Percentiles rank a stretch among this genome's conserved stretches.
phyloP scores from a whole-genome alignment of 2,888 invertebrate species.

The Coleophora flavipennella region DNA sequence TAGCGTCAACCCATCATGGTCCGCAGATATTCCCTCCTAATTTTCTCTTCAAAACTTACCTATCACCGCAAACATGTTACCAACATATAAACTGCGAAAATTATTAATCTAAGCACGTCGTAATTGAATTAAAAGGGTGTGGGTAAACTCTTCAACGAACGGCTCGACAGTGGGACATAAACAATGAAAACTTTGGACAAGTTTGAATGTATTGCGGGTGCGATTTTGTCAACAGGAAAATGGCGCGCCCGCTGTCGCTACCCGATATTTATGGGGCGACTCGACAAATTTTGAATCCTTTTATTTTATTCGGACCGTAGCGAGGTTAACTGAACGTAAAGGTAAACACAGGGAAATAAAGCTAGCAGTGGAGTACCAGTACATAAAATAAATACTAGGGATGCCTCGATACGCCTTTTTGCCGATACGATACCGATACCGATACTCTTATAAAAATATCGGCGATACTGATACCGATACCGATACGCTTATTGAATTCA shows the following conservation, averaged over 20 bases:
- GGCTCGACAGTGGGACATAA: conserved; percentile 33
- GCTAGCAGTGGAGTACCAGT: not conserved
- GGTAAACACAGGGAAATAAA: conserved; percentile 48
- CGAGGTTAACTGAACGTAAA: conserved; percentile 45
- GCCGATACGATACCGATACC: no score
- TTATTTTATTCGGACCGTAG: conserved; percentile 34
- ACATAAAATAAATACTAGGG: no score
- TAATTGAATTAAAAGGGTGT: conserved; percentile 43
- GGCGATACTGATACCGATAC: no score
- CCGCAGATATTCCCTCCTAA: no score
- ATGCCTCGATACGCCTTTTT: no score
- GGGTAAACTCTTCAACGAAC: conserved; percentile 40
- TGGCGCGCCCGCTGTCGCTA: conserved; percentile 61
- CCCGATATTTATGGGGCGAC: conserved; percentile 58
- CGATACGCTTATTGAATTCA: no score
- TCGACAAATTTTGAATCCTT: conserved; percentile 61
- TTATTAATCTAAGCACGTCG: conserved; percentile 3
- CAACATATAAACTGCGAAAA: no score
- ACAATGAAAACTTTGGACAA: conserved; percentile 64
- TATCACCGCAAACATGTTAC: no score
- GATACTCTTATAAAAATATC: no score
- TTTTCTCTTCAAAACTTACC: no score
- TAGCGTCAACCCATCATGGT: no score
- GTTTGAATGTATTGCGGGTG: conserved; percentile 62
- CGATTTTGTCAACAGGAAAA: conserved; percentile 70